A percentile compares a stretch with the other conserved stretches of the same genome.
Conservation (phyloP, 2,888 invertebrate genomes). For the Coleophora flavipennella region DNA sequence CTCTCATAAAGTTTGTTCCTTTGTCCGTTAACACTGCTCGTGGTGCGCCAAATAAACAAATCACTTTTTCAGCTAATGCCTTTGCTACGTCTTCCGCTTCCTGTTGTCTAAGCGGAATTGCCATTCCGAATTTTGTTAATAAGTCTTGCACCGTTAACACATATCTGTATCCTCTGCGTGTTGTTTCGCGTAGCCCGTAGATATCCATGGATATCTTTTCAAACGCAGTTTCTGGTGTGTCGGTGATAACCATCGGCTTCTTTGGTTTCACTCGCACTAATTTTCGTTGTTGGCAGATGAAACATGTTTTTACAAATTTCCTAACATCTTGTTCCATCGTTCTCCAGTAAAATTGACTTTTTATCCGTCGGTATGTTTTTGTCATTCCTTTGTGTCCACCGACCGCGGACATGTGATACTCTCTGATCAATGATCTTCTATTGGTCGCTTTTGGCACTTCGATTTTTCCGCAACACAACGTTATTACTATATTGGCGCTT, state of each 20-base stretch:
- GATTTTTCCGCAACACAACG: too few species aligned
- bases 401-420: too few species aligned
- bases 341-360: slow-evolving; percentile 13
- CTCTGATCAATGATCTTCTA: too few species aligned
- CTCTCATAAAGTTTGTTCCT: slow-evolving; percentile 33
- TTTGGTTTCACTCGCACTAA: slow-evolving; percentile 12
- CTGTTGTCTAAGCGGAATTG: slow-evolving; percentile 22
- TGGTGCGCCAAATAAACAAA: slow-evolving; percentile 31
- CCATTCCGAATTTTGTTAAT: slow-evolving; percentile 23
- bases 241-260: slow-evolving; percentile 21
- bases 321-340: slow-evolving; percentile 9
- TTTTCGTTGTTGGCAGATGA: slow-evolving; percentile 17
- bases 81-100: slow-evolving; percentile 27
- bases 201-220: slow-evolving; percentile 16
- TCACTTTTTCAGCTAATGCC: slow-evolving; percentile 19
- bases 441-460: too few species aligned
- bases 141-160: slow-evolving; percentile 19
- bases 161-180: slow-evolving; percentile 14
- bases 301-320: slow-evolving; percentile 11
- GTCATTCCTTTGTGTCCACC: too few species aligned
- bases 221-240: slow-evolving; percentile 16
- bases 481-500: too few species aligned
- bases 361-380: slow-evolving; percentile 10
- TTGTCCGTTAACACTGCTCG: slow-evolving; percentile 32
- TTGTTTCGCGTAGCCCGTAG: slow-evolving; percentile 18